Conservation (phyloP, 2,113 vertebrate species). For the Irena cyanogastra region DNA sequence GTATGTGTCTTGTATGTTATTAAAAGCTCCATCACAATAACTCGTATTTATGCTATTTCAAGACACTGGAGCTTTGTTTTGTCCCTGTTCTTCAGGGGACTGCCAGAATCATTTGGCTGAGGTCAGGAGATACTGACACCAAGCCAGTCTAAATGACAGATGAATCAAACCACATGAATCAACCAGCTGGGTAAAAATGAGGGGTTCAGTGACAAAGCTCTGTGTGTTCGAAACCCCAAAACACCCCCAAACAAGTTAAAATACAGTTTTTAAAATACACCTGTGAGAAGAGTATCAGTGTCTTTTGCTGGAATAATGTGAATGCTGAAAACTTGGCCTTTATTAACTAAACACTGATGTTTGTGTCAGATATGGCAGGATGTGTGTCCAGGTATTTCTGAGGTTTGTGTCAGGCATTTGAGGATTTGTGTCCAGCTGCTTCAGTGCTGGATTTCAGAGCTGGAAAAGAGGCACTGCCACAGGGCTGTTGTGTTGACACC, state of each 20-base stretch:
- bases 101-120: not conserved
- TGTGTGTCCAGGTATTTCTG: not conserved
- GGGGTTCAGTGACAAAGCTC: not conserved
- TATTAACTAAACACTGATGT: not conserved
- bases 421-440: not conserved
- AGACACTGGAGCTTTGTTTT: not conserved
- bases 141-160: not conserved
- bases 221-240: not conserved
- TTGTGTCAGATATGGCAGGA: not conserved
- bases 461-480: not conserved
- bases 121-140: not conserved
- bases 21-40: not conserved
- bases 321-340: not conserved
- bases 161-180: not conserved
- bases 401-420: not conserved
- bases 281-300: not conserved
- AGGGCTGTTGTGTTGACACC: accelerated
- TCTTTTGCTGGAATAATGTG: not conserved
- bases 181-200: not conserved
- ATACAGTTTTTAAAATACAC: not conserved
- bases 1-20: not conserved
- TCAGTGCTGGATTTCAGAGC: not conserved
- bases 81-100: not conserved
- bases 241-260: not conserved
- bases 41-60: not conserved